A percentile compares a stretch with the other conserved stretches of the same genome.
phyloP scores from a whole-genome alignment of 2,113 vertebrate genomes.

The Caloenas nicobarica region DNA sequence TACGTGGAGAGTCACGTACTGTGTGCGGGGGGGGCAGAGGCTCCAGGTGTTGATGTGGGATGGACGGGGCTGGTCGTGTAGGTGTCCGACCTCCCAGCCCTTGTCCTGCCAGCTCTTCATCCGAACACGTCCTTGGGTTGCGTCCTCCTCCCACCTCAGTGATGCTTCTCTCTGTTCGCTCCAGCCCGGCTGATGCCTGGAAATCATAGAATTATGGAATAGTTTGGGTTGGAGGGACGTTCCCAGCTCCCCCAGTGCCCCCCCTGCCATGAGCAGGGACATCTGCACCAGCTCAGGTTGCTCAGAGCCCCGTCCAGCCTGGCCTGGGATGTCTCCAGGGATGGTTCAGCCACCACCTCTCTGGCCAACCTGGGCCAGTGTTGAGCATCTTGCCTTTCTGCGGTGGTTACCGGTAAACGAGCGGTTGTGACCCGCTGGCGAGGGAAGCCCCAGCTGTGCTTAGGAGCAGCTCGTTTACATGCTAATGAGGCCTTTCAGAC shows the following conservation, averaged over 20 bases:
- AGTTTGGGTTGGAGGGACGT: too few species aligned
- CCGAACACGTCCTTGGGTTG: neutral
- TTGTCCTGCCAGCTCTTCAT: neutral
- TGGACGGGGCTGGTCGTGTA: too few species aligned
- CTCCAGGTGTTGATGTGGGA: neutral
- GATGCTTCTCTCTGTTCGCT: neutral
- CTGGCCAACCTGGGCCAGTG: too few species aligned
- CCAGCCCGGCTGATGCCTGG: neutral
- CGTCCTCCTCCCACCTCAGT: neutral
- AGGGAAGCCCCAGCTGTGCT: neutral
- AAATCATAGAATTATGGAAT: too few species aligned
- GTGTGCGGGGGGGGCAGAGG: neutral
- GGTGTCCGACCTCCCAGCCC: too few species aligned
- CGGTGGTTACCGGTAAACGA: neutral
- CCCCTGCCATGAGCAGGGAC: too few species aligned
- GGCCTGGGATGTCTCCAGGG: too few species aligned
- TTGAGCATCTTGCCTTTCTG: neutral
- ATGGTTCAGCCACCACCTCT: too few species aligned
- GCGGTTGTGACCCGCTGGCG: neutral
- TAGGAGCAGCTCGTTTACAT: neutral
- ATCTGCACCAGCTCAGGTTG: too few species aligned
- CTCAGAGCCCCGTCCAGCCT: too few species aligned
- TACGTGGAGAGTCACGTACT: neutral
- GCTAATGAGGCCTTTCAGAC: neutral
- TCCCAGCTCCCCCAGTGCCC: too few species aligned